A percentile compares a stretch with the other conserved stretches of the same genome.
Evolutionary conservation across 2,113 vertebrate species (phyloP).

Genomic region (Prietella phreatophila): DNA sequence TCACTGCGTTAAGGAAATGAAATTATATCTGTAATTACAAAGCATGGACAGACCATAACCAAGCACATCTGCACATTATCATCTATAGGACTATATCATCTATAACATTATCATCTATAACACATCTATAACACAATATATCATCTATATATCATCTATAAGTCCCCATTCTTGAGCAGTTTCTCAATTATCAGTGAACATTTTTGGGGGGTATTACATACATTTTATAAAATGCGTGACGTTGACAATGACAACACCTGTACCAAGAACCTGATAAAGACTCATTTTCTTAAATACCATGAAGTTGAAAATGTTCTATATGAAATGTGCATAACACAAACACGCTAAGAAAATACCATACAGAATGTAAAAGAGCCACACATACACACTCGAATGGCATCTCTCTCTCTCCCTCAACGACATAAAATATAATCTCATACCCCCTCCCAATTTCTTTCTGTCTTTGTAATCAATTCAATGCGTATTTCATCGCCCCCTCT

Average conservation of each 20-base stretch:
- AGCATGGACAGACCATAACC: background rate
- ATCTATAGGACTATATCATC: background rate
- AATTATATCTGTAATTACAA: constrained; percentile 20
- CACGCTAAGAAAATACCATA: background rate
- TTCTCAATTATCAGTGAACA: background rate
- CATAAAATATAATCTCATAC: background rate
- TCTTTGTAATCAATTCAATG: background rate
- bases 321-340: background rate
- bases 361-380: background rate
- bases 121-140: no score
- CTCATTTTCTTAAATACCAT: background rate
- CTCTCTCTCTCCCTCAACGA: constrained; percentile 26
- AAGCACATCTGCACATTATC: background rate
- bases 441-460: background rate
- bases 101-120: background rate
- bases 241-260: background rate
- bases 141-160: background rate
- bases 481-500: background rate
- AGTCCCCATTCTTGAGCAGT: background rate
- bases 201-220: background rate
- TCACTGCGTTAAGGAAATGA: background rate
- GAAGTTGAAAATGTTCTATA: background rate
- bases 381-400: constrained; percentile 20
- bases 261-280: background rate
- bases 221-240: background rate